These are phyloP conservation scores for Philypnodon macrostomus DNA, from an alignment of 2,797 vertebrate genomes.

Conservation along the genomic window DNA sequence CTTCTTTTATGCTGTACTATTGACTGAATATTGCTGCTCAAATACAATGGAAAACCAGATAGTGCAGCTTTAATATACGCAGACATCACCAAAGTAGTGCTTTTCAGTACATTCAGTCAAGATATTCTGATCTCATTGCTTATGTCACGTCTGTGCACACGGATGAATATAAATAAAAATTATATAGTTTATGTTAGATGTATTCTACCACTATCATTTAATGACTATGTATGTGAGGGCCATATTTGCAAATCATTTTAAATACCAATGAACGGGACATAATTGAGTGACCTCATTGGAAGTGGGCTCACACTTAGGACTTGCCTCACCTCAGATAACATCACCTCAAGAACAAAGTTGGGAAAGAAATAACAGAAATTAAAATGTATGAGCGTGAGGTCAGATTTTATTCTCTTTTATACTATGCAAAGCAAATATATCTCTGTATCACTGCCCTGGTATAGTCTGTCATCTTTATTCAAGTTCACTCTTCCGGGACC, in stretches of 20 bases:
- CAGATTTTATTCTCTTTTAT: too few relatives aligned
- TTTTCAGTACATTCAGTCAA: slow-evolving; percentile 33
- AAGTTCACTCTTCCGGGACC: slow-evolving; percentile 60
- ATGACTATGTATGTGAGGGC: slow-evolving; percentile 67
- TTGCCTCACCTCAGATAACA: slow-evolving; percentile 56
- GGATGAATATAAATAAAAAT: slow-evolving; percentile 56
- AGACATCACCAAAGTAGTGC: not conserved
- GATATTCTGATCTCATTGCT: slow-evolving; percentile 70
- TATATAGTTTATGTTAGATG: slow-evolving; percentile 27
- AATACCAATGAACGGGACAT: slow-evolving; percentile 69
- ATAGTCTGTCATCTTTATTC: slow-evolving; percentile 65
- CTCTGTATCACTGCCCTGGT: slow-evolving; percentile 21
- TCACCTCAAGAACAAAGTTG: slow-evolving; percentile 33
- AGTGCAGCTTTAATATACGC: too few relatives aligned
- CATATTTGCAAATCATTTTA: slow-evolving; percentile 78
- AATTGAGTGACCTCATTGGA: slow-evolving; percentile 56
- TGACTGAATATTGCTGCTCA: too few relatives aligned
- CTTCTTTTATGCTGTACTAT: too few relatives aligned
- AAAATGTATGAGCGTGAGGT: slow-evolving; percentile 25
- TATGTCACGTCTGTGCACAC: slow-evolving; percentile 65
- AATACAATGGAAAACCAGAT: too few relatives aligned
- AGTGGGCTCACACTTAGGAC: slow-evolving; percentile 50
- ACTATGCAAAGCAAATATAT: slow-evolving; percentile 58
- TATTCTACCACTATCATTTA: slow-evolving; percentile 59
- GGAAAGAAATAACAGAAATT: slow-evolving; percentile 22